These are phyloP conservation scores for Rhinoptilus africanus DNA, from an alignment of 2,113 vertebrate genomes.

Conservation along the genomic window DNA sequence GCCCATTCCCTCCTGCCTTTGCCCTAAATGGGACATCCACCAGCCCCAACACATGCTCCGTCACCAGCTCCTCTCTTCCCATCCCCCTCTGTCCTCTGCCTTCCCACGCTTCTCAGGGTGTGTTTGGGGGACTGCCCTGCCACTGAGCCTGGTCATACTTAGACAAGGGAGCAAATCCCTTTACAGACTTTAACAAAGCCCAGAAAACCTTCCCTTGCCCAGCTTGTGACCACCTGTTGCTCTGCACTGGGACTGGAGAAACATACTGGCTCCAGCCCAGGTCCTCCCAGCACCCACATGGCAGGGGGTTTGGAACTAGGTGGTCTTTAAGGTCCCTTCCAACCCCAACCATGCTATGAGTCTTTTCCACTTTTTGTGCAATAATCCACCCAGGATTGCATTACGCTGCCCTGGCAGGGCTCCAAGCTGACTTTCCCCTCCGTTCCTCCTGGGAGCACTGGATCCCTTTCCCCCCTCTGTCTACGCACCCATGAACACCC, in stretches of 20 bases:
- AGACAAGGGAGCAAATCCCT: background rate
- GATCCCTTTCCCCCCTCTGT: fast-evolving
- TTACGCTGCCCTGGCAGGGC: background rate
- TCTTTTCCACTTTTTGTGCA: background rate
- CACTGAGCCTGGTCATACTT: fast-evolving
- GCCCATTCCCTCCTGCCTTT: background rate
- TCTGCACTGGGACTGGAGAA: background rate
- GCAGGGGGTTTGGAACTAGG: too few species aligned
- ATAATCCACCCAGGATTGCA: background rate
- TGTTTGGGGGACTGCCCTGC: background rate
- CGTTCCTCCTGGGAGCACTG: background rate
- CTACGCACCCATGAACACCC: fast-evolving
- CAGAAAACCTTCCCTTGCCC: background rate
- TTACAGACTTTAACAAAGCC: background rate
- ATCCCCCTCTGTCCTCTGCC: background rate
- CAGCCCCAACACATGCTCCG: background rate
- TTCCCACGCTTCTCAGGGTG: fast-evolving
- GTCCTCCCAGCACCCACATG: background rate
- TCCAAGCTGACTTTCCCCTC: background rate
- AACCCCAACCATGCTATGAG: too few species aligned
- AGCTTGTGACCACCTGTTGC: background rate
- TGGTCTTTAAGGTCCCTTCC: too few species aligned
- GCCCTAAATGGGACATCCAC: background rate
- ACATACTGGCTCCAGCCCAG: background rate
- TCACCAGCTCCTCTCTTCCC: background rate